Conservation (phyloP, 2,797 vertebrate species). For the Diglossa cyanea region DNA sequence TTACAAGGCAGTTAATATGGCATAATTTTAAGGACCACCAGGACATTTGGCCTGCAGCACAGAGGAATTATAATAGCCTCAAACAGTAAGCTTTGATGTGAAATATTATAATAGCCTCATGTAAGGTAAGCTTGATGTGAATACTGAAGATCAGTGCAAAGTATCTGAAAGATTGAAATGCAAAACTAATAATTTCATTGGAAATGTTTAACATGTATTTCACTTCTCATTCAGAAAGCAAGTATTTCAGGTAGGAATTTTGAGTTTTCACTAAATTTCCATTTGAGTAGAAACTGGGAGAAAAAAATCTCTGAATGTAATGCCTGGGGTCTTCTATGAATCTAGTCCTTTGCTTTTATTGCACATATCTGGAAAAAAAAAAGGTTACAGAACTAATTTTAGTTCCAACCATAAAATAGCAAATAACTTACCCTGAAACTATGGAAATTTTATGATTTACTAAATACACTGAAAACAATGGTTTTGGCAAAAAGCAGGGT, state of each 20-base stretch:
- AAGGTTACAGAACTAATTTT: background rate
- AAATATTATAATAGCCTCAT: background rate
- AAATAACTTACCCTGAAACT: background rate
- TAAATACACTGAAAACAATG: background rate
- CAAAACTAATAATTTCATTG: background rate
- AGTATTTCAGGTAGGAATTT: background rate
- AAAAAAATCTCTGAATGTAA: background rate
- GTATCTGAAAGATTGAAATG: background rate
- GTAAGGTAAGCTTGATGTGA: background rate
- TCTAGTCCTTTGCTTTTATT: background rate
- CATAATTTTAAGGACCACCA: slow-evolving; percentile 28
- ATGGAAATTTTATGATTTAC: background rate
- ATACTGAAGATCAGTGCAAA: slow-evolving; percentile 4
- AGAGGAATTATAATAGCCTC: background rate
- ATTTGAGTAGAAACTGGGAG: background rate
- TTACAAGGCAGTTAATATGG: background rate
- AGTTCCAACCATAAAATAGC: background rate
- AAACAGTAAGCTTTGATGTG: background rate
- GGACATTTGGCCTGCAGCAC: slow-evolving; percentile 30
- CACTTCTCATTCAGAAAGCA: background rate
- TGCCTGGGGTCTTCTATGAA: background rate
- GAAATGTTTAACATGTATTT: background rate
- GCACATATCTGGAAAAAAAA: background rate
- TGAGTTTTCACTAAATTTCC: background rate
- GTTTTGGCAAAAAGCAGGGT: background rate